A percentile compares a stretch with the other conserved stretches of the same genome.
Evolutionary conservation across 2,888 invertebrate genomes (phyloP).

Genomic region (Drosophila mayaguana): DNA sequence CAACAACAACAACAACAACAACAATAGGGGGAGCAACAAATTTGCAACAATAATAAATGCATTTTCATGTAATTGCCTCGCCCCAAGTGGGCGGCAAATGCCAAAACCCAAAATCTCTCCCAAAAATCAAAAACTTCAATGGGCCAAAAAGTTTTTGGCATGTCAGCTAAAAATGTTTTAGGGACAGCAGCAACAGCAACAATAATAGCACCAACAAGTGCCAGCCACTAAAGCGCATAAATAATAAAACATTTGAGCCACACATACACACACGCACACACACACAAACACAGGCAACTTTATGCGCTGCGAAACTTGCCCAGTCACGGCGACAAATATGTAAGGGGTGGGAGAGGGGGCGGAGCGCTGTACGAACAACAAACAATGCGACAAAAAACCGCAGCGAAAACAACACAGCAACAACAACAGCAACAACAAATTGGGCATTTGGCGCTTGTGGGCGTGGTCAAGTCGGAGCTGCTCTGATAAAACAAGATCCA

Average conservation of each 20-base stretch:
- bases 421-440: constrained; percentile 2
- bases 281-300: background rate
- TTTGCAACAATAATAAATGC: constrained; percentile 64
- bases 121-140: constrained; percentile 70
- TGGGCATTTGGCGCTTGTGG: constrained; percentile 6
- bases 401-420: constrained; percentile 39
- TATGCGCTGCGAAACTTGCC: constrained; percentile 46
- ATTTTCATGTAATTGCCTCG: constrained; percentile 67
- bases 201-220: constrained; percentile 34
- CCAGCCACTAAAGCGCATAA: constrained; percentile 64
- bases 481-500: constrained; percentile 34
- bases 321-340: constrained; percentile 61
- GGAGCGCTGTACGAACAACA: constrained; percentile 20
- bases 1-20: constrained; percentile 16
- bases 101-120: constrained; percentile 19
- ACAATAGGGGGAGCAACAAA: constrained; percentile 21
- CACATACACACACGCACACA: constrained; percentile 20
- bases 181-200: constrained; percentile 6
- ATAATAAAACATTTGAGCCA: constrained; percentile 70
- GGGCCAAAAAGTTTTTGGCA: constrained; percentile 65
- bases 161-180: constrained; percentile 67
- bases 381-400: constrained; percentile 56
- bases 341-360: no score
- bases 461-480: constrained; percentile 9
- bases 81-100: constrained; percentile 5